Conservation (phyloP, 2,113 vertebrate genomes). For the Ellobius talpinus region DNA sequence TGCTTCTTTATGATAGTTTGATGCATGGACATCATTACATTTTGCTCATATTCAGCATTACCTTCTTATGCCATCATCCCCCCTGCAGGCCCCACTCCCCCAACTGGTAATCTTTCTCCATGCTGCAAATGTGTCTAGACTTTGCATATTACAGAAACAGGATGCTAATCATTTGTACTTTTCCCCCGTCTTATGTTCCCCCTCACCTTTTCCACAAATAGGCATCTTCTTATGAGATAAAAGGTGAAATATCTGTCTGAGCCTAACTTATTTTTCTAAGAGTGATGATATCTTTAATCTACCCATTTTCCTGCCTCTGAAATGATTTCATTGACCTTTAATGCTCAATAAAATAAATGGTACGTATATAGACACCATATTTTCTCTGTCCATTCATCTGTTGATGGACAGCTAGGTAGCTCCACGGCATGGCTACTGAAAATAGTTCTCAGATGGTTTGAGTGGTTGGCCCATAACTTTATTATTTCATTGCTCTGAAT, state of each 20-base stretch:
- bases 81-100: no score
- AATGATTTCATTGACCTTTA: no score
- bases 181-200: neutral
- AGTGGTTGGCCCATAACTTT: constrained; percentile 20
- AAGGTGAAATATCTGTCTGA: neutral
- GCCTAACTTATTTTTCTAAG: neutral
- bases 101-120: neutral
- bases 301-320: neutral
- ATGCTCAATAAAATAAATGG: neutral
- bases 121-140: neutral
- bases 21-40: neutral
- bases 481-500: constrained; percentile 45
- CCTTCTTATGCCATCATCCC: neutral
- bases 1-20: neutral
- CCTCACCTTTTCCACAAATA: neutral
- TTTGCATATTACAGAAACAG: neutral
- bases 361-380: neutral
- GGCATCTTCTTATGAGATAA: no score
- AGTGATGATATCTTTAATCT: neutral
- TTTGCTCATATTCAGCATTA: neutral
- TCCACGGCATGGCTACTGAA: neutral
- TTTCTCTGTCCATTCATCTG: neutral
- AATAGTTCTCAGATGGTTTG: constrained; percentile 31
- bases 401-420: neutral
- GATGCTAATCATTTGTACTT: neutral